A percentile compares a stretch with the other conserved stretches of the same genome.
These are phyloP conservation scores for Phalera bucephala DNA, from an alignment of 2,888 invertebrate genomes.

Conservation along the genomic window DNA sequence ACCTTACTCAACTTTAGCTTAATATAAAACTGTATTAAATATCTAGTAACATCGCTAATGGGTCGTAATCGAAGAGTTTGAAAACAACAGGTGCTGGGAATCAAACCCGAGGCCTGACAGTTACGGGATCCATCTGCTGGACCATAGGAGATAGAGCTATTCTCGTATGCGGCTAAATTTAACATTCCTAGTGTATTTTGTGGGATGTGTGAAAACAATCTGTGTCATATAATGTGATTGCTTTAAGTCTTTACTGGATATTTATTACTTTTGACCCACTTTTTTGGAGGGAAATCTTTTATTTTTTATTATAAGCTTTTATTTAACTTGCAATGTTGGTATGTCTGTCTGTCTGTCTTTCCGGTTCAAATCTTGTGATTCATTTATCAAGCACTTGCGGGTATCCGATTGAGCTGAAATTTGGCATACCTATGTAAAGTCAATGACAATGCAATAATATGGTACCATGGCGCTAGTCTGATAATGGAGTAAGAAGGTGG, in stretches of 20 bases:
- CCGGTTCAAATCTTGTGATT: too few relatives aligned
- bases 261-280: not conserved
- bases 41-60: constrained; percentile 69
- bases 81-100: constrained; percentile 77
- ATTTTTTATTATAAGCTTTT: too few relatives aligned
- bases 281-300: not conserved
- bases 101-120: constrained; percentile 68
- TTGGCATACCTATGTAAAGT: too few relatives aligned
- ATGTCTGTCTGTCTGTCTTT: too few relatives aligned
- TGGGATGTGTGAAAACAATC: not conserved
- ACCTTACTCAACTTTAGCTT: not conserved
- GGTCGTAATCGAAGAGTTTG: constrained; percentile 71
- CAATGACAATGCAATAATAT: too few relatives aligned
- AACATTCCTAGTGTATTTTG: not conserved
- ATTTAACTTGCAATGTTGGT: too few relatives aligned
- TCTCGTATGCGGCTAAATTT: not conserved
- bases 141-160: constrained; percentile 25
- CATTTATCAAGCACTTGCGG: too few relatives aligned
- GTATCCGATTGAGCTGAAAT: too few relatives aligned
- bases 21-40: constrained; percentile 53
- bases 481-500: too few relatives aligned
- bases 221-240: too few relatives aligned
- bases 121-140: constrained; percentile 64
- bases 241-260: too few relatives aligned
- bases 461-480: too few relatives aligned